phyloP scores from a whole-genome alignment of 2,113 vertebrate genomes.

The Dasypus novemcinctus region DNA sequence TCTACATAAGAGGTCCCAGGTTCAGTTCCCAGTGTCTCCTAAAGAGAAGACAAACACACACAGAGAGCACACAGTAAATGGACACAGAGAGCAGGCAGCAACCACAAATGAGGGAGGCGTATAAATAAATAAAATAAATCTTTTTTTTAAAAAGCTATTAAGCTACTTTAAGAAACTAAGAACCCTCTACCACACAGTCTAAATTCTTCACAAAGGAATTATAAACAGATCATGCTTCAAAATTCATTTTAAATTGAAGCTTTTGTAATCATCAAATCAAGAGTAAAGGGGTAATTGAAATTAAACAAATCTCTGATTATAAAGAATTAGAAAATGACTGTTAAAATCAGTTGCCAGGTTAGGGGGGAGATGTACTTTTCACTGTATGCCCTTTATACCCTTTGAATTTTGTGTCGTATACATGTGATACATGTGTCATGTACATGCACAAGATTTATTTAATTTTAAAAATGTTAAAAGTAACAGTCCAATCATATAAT shows the following conservation, averaged over 20 bases:
- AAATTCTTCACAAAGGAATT: background rate
- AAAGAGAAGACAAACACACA: no score
- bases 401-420: background rate
- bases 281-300: conserved; percentile 32
- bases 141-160: background rate
- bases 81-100: no score
- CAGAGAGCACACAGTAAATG: no score
- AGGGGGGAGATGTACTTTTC: background rate
- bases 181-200: background rate
- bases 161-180: conserved; percentile 15
- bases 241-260: conserved; percentile 44
- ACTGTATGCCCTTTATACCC: background rate
- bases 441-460: background rate
- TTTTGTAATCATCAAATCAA: conserved; percentile 45
- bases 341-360: background rate
- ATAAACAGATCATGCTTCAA: background rate
- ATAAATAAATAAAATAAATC: no score
- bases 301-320: conserved; percentile 40
- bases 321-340: conserved; percentile 18
- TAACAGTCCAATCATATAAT: background rate
- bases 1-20: no score
- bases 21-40: no score
- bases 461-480: conserved; percentile 26
- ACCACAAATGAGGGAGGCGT: no score
- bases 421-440: background rate